These are phyloP conservation scores for Panthera tigris DNA, from an alignment of 2,113 vertebrate species.

Conservation along the genomic window DNA sequence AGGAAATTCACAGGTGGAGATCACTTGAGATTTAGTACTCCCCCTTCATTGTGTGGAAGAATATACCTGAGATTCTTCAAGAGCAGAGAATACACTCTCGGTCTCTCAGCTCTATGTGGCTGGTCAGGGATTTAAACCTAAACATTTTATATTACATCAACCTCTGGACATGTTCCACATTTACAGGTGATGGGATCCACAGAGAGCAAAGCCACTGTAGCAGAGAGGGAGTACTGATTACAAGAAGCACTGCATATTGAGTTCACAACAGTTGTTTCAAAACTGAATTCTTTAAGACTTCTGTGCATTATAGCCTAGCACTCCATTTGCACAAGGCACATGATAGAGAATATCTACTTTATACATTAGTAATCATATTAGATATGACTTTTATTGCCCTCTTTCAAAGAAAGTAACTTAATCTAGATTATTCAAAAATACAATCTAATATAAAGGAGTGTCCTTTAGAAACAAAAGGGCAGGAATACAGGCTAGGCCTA, in stretches of 20 bases:
- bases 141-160: not conserved
- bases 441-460: not conserved
- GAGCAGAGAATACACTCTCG: not conserved
- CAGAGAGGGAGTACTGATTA: not conserved
- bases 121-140: not conserved
- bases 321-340: not conserved
- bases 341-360: not conserved
- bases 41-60: not conserved
- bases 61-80: not conserved
- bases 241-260: not conserved
- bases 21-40: not conserved
- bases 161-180: not conserved
- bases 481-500: not conserved
- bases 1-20: not conserved
- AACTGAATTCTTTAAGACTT: not conserved
- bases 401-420: not conserved
- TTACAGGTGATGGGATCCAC: not conserved
- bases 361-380: not conserved
- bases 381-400: not conserved
- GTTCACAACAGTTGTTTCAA: not conserved
- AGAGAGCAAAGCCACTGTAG: not conserved
- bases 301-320: not conserved
- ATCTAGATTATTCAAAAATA: constrained; percentile 1
- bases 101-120: not conserved
- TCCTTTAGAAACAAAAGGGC: not conserved